Evolutionary conservation across 92 coral and sea anemone genomes (phyloP).

Genomic region (Desmophyllum pertusum): DNA sequence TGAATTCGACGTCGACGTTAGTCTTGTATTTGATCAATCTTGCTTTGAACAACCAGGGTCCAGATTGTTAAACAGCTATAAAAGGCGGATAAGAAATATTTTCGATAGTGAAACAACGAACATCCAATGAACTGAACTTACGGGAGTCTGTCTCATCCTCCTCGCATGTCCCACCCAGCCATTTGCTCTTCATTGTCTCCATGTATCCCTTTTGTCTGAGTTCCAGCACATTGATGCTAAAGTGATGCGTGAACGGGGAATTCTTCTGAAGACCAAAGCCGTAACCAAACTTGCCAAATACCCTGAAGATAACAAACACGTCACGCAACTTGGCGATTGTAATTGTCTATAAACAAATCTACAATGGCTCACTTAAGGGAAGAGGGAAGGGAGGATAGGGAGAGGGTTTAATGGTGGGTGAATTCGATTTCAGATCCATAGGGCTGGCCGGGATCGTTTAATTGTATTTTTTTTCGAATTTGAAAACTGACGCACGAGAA

Average conservation of each 20-base stretch:
- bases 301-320: slow-evolving; percentile 21
- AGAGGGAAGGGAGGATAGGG: not conserved
- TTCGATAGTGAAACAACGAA: not conserved
- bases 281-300: slow-evolving; percentile 77
- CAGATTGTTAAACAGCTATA: not conserved
- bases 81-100: not conserved
- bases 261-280: slow-evolving; percentile 75
- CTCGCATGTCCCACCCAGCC: slow-evolving; percentile 67
- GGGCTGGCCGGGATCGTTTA: too few species aligned
- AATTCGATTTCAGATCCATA: too few species aligned
- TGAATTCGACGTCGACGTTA: too few species aligned
- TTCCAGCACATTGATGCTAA: slow-evolving; percentile 72
- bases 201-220: slow-evolving; percentile 72
- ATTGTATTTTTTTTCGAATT: too few species aligned
- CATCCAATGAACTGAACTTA: not conserved
- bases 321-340: not conserved
- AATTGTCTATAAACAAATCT: not conserved
- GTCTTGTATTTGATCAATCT: too few species aligned
- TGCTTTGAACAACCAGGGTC: too few species aligned
- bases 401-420: not conserved
- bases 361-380: not conserved
- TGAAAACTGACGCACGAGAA: too few species aligned
- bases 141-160: slow-evolving; percentile 2
- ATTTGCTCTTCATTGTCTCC: slow-evolving; percentile 56
- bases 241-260: slow-evolving; percentile 78